These are phyloP conservation scores for Sebastes itinus DNA, from an alignment of 2,797 vertebrate species.

Conservation along the genomic window DNA sequence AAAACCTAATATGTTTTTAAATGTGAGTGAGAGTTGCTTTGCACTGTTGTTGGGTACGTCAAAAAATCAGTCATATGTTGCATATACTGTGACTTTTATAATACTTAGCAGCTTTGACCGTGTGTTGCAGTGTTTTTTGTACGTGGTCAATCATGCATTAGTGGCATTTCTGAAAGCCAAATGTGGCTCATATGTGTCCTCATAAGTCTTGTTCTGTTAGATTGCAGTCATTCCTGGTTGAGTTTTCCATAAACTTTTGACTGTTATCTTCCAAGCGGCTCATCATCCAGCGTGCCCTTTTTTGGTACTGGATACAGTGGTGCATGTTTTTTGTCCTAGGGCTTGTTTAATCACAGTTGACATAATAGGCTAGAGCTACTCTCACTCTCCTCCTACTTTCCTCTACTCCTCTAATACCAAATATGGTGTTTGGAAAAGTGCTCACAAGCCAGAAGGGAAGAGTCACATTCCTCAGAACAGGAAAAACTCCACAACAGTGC, in stretches of 20 bases:
- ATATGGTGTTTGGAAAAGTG: slow-evolving; percentile 85
- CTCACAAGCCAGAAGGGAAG: slow-evolving; percentile 78
- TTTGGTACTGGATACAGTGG: slow-evolving; percentile 70
- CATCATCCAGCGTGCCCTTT: slow-evolving; percentile 70
- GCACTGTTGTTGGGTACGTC: slow-evolving; percentile 39
- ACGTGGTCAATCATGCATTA: slow-evolving; percentile 23
- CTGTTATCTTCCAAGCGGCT: slow-evolving; percentile 52
- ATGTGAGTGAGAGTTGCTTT: slow-evolving; percentile 35
- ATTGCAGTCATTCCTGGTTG: slow-evolving; percentile 18
- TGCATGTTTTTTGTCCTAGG: slow-evolving; percentile 55
- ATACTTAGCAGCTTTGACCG: slow-evolving; percentile 25
- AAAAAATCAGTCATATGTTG: slow-evolving; percentile 12
- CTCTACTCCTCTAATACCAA: slow-evolving; percentile 84
- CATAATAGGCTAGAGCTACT: slow-evolving; percentile 71
- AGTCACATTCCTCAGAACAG: slow-evolving; percentile 83
- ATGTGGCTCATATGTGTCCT: slow-evolving; percentile 10
- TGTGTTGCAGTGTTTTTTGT: slow-evolving; percentile 55
- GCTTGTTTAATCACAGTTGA: slow-evolving; percentile 79
- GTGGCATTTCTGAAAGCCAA: background rate
- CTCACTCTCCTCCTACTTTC: slow-evolving; percentile 73
- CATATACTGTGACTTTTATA: slow-evolving; percentile 14
- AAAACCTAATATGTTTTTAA: slow-evolving; percentile 11
- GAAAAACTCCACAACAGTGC: slow-evolving; percentile 73
- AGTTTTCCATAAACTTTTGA: slow-evolving; percentile 58
- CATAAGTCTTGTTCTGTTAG: slow-evolving; percentile 11